Evolutionary conservation across 2,888 invertebrate genomes (phyloP).

Genomic region (Melangyna quadrimaculata): DNA sequence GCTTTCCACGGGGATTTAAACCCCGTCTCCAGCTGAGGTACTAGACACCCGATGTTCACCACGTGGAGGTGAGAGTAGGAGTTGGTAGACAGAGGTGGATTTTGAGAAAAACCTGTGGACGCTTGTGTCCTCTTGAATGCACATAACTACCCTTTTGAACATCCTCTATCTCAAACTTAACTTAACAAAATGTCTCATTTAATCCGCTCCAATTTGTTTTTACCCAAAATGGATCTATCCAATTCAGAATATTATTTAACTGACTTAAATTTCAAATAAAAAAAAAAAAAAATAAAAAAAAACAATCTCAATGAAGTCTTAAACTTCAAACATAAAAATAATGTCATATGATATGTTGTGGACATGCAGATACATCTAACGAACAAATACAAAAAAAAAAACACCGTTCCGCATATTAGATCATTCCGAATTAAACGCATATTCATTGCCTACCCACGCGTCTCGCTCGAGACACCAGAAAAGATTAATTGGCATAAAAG

Average conservation of each 20-base stretch:
- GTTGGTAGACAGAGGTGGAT: no score
- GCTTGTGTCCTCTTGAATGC: no score
- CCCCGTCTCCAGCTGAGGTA: no score
- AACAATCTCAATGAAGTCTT: constrained; percentile 3
- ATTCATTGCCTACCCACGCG: constrained; percentile 66
- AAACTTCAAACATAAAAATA: neutral
- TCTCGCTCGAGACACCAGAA: constrained; percentile 53
- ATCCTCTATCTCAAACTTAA: no score
- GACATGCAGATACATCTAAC: constrained; percentile 14
- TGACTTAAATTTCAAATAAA: neutral
- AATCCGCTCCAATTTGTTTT: constrained; percentile 15
- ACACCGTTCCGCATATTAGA: constrained; percentile 58
- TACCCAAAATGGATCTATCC: neutral
- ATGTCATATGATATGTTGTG: neutral
- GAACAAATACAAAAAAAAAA: constrained; percentile 5
- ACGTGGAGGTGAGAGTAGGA: no score
- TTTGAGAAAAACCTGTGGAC: no score
- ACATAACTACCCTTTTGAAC: no score
- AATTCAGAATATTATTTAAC: neutral
- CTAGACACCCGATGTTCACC: no score
- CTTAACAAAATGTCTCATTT: no score
- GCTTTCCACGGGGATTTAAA: no score
- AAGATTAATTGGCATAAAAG: constrained; percentile 68
- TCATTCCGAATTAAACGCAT: constrained; percentile 58
- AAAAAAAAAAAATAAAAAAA: no score